Evolutionary conservation across 2,113 vertebrate species (phyloP).

Genomic region (Epinephelus fuscoguttatus): DNA sequence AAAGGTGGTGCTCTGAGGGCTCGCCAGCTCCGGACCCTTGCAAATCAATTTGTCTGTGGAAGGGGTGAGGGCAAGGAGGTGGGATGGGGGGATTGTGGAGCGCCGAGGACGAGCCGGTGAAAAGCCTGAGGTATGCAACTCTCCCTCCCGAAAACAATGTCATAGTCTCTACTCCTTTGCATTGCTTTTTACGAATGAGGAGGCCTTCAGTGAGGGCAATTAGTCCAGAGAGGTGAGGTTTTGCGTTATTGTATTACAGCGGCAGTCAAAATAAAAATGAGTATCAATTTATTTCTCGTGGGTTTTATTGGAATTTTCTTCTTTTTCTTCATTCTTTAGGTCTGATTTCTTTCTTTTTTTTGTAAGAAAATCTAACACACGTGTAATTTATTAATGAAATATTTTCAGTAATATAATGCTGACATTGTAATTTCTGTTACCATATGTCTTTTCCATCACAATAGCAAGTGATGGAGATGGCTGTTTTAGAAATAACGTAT

Average conservation of each 20-base stretch:
- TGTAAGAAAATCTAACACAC: too few species aligned
- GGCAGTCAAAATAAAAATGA: conserved; percentile 2
- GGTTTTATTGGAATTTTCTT: too few species aligned
- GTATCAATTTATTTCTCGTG: too few species aligned
- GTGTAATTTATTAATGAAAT: too few species aligned
- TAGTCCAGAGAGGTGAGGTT: conserved; percentile 7
- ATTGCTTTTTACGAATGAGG: conserved; percentile 15
- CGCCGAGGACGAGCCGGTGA: conserved; percentile 22
- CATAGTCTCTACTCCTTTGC: conserved; percentile 20
- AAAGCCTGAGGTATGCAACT: conserved; percentile 58
- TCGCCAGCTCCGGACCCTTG: conserved; percentile 92
- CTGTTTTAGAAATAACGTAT: too few species aligned
- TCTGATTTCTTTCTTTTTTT: too few species aligned
- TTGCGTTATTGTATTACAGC: conserved; percentile 4
- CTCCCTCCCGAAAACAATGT: conserved; percentile 36
- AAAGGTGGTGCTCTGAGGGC: conserved; percentile 82
- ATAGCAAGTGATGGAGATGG: too few species aligned
- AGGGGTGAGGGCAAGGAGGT: conserved; percentile 82
- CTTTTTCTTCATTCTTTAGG: too few species aligned
- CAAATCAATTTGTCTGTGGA: conserved; percentile 97
- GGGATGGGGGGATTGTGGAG: conserved; percentile 73
- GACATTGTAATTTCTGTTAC: too few species aligned
- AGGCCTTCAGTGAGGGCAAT: conserved; percentile 24
- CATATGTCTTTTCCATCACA: too few species aligned
- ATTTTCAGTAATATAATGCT: too few species aligned